These are phyloP conservation scores for Sinocyclocheilus grahami DNA, from an alignment of 2,113 vertebrate species.

Conservation along the genomic window DNA sequence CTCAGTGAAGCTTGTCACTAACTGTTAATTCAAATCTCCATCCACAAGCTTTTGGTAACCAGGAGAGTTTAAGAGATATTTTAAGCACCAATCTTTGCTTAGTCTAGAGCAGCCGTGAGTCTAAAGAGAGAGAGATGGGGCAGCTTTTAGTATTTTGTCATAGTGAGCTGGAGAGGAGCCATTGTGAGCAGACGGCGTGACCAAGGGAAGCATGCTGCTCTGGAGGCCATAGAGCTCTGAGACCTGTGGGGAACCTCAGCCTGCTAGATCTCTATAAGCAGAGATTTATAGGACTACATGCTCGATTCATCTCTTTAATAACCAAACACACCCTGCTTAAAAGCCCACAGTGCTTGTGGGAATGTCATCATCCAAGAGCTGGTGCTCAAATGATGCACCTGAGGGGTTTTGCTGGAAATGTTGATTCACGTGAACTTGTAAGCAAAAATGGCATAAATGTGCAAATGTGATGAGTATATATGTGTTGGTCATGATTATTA, in stretches of 20 bases:
- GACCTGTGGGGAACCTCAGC: constrained; percentile 35
- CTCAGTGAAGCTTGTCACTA: constrained; percentile 14
- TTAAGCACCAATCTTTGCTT: background rate
- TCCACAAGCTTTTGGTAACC: background rate
- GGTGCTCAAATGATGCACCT: background rate
- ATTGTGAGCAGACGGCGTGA: constrained; percentile 48
- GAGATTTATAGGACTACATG: constrained; percentile 1
- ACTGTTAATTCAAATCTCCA: constrained; percentile 23
- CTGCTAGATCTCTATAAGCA: constrained; percentile 27
- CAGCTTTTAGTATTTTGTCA: constrained; percentile 38
- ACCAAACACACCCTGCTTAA: constrained; percentile 27
- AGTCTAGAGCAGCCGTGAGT: background rate
- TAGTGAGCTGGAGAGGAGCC: constrained; percentile 47
- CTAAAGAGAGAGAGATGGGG: background rate
- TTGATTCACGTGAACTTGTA: background rate
- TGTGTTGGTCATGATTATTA: too few relatives aligned
- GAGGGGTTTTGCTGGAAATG: constrained; percentile 1
- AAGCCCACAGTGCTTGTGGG: background rate
- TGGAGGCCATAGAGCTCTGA: constrained; percentile 42
- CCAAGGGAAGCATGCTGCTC: constrained; percentile 35
- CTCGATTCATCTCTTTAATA: constrained; percentile 18
- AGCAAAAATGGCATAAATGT: background rate
- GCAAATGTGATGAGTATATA: too few relatives aligned
- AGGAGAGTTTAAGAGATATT: background rate
- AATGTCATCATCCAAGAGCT: background rate